phyloP scores from a whole-genome alignment of 2,797 vertebrate genomes.

The Falco berigora region DNA sequence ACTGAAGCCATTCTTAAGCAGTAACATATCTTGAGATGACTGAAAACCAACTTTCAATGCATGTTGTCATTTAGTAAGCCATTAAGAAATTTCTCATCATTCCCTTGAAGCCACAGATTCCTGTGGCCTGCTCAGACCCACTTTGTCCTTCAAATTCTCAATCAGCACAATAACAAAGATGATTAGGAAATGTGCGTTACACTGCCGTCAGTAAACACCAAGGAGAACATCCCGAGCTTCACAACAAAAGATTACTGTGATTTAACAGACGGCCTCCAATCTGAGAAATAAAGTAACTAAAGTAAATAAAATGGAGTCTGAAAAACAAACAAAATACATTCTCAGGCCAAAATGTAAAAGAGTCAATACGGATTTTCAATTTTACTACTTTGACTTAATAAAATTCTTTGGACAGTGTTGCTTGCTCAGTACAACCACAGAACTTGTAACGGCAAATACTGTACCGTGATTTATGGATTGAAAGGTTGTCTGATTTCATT shows the following conservation, averaged over 20 bases:
- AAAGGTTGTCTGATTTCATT: conserved; percentile 43
- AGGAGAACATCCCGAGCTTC: background rate
- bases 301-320: background rate
- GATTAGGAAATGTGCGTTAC: background rate
- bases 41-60: conserved; percentile 16
- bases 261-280: background rate
- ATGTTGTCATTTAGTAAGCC: background rate
- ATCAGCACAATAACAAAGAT: conserved; percentile 31
- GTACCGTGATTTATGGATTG: conserved; percentile 15
- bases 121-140: conserved; percentile 2
- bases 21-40: background rate
- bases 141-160: conserved; percentile 10
- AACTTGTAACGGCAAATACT: background rate
- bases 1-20: background rate
- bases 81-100: conserved; percentile 57
- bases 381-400: conserved; percentile 28
- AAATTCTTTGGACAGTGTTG: background rate
- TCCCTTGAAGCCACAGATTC: conserved; percentile 44
- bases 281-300: background rate
- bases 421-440: background rate
- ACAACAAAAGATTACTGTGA: background rate
- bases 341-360: background rate
- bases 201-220: background rate
- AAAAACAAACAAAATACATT: background rate
- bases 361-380: conserved; percentile 12